Base-by-base conservation (phyloP, 2,888 invertebrate genomes). In the Pimpla rufipes region DNA sequence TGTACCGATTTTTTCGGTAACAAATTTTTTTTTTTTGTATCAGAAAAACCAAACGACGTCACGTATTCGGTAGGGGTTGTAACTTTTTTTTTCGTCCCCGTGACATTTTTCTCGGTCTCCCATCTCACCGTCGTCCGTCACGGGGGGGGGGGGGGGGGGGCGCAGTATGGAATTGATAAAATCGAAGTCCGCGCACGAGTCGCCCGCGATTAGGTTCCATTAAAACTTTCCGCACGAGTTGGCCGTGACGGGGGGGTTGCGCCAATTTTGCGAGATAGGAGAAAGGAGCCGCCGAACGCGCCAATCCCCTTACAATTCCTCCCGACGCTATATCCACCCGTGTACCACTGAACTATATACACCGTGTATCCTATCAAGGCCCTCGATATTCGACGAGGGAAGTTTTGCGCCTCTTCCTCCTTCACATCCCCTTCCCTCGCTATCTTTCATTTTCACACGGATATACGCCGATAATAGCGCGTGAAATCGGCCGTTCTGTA, bases 171-270 rank as follows among this genome's bases (percentile, higher is more conserved):
- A 68, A 78, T 74, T 74, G 82, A 68, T 82, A 74, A 78, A 70
- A 82, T 78, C 68, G 55, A 82, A 82, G 78, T 75, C 74, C 62
- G 74, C 64, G 74, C 78, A 70, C 82, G 82, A 78, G 78, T 74
- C 78, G 68, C 82, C 45, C 68, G 57, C 82, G 82, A 82, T 82
- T 82, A 82, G 74, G 68, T 70, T 82, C 82, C 86, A 86, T 86
- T 86, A 86, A 86, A 86, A 86, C 85, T 85, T 84, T 84, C 85
- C 80, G 86, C 85, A 80, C 84, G 86, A 85, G 86, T 84, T 74
- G 82, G 3, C 18, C 18, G 29, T 2, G 29, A 5, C 3, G 29
- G 29, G 29, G 29, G 29, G 29, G 29, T 29, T 55, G 76, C 42
- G 66, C 80, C 81, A 81, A 81, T 81, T 81, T 77, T 62, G 77